These are phyloP conservation scores for Platysteira castanea DNA, from an alignment of 2,113 vertebrate genomes.

Conservation along the genomic window DNA sequence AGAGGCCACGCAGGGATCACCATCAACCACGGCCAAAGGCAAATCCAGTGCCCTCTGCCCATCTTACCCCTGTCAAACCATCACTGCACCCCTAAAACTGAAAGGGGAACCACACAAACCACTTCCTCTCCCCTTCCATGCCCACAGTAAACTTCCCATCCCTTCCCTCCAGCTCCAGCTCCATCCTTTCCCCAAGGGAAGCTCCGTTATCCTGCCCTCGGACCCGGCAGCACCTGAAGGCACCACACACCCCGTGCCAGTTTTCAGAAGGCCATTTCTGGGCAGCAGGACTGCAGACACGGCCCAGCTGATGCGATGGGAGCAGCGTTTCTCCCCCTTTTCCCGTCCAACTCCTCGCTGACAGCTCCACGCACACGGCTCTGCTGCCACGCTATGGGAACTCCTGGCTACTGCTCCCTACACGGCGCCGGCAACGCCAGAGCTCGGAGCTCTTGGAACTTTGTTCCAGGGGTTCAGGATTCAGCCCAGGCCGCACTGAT, in stretches of 20 bases:
- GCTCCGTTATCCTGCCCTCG: fast-evolving
- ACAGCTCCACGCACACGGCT: not conserved
- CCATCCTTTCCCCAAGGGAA: fast-evolving
- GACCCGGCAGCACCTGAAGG: not conserved
- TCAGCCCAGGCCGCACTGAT: not conserved
- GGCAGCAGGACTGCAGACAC: not conserved
- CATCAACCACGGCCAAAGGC: fast-evolving
- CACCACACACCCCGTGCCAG: fast-evolving
- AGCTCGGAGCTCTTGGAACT: not conserved
- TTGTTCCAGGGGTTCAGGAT: not conserved
- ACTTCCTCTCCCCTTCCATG: fast-evolving
- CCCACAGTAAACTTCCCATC: fast-evolving
- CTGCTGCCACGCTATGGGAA: constrained; percentile 77
- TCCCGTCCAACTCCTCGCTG: not conserved
- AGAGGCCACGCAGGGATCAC: fast-evolving
- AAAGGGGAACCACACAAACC: fast-evolving
- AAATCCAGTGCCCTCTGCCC: not conserved
- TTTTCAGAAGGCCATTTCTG: not conserved
- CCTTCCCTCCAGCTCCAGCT: not conserved
- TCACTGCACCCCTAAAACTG: not conserved
- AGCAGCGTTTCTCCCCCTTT: not conserved
- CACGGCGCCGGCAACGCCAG: not conserved
- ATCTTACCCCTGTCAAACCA: fast-evolving
- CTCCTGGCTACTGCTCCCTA: constrained; percentile 41
- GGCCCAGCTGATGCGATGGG: not conserved